Conservation (phyloP, 2,113 vertebrate species). For the Nerophis lumbriciformis region DNA sequence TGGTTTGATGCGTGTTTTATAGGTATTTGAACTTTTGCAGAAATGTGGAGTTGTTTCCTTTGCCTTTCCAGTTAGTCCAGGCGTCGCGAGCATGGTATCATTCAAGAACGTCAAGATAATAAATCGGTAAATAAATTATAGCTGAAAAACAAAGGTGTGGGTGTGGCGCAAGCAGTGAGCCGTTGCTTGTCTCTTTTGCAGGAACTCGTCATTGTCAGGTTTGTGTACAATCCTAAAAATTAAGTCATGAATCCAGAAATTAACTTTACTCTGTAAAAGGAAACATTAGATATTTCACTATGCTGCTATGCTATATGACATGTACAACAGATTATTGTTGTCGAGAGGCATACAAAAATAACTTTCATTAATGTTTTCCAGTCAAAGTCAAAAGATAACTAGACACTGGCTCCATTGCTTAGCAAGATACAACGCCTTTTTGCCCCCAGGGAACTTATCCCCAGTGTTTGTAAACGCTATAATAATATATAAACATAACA, state of each 20-base stretch:
- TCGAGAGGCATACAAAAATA: too few relatives aligned
- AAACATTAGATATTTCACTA: too few relatives aligned
- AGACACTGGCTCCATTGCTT: not conserved
- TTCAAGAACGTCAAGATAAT: constrained; percentile 1
- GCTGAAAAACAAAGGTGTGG: constrained; percentile 15
- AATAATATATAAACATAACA: too few relatives aligned
- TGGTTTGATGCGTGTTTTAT: too few relatives aligned
- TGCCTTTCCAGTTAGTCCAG: constrained; percentile 42
- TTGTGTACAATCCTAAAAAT: not conserved
- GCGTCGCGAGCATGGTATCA: constrained; percentile 17
- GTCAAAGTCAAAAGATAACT: not conserved
- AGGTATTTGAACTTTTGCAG: too few relatives aligned
- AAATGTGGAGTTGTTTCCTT: constrained; percentile 3
- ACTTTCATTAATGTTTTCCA: not conserved
- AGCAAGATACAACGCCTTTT: not conserved
- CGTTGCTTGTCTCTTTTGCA: not conserved
- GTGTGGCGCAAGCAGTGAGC: not conserved
- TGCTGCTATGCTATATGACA: too few relatives aligned
- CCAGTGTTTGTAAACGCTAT: too few relatives aligned
- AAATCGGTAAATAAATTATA: not conserved
- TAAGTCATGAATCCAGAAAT: not conserved
- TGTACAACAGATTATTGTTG: too few relatives aligned
- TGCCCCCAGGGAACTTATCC: too few relatives aligned
- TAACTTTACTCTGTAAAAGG: too few relatives aligned
- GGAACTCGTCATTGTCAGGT: not conserved